phyloP scores from a whole-genome alignment of 2,888 invertebrate genomes.

The Caenorhabditis macrosperma region DNA sequence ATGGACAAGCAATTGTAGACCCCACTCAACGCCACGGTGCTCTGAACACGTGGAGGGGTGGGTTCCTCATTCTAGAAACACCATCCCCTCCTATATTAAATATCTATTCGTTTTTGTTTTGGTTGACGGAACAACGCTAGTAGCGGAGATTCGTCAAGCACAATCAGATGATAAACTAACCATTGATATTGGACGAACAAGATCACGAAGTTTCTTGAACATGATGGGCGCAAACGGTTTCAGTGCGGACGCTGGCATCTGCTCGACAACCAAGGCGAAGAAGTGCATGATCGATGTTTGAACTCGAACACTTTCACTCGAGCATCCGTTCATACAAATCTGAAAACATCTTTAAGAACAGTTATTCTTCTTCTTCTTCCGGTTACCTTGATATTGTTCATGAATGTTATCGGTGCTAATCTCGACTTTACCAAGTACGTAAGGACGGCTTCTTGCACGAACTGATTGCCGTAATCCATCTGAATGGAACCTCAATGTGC shows the following conservation, averaged over 20 bases:
- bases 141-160: neutral
- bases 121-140: no score
- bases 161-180: conserved; percentile 29
- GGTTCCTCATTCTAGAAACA: conserved; percentile 18
- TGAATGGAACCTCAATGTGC: no score
- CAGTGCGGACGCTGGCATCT: conserved; percentile 58
- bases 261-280: conserved; percentile 50
- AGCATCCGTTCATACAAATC: conserved; percentile 57
- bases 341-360: no score
- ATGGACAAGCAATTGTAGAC: conserved; percentile 61
- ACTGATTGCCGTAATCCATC: neutral
- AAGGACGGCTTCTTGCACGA: conserved; percentile 9
- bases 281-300: conserved; percentile 55
- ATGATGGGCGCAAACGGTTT: conserved; percentile 45
- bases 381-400: conserved; percentile 69
- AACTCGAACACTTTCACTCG: conserved; percentile 8
- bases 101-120: conserved; percentile 5
- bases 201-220: conserved; percentile 50
- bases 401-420: conserved; percentile 59
- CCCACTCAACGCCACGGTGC: conserved; percentile 33
- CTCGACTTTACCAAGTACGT: conserved; percentile 57
- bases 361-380: no score
- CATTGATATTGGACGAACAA: conserved; percentile 5
- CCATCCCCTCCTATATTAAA: conserved; percentile 4
- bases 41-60: conserved; percentile 23